Evolutionary conservation across 2,888 invertebrate species (phyloP).

Genomic region (Gerris lacustris): DNA sequence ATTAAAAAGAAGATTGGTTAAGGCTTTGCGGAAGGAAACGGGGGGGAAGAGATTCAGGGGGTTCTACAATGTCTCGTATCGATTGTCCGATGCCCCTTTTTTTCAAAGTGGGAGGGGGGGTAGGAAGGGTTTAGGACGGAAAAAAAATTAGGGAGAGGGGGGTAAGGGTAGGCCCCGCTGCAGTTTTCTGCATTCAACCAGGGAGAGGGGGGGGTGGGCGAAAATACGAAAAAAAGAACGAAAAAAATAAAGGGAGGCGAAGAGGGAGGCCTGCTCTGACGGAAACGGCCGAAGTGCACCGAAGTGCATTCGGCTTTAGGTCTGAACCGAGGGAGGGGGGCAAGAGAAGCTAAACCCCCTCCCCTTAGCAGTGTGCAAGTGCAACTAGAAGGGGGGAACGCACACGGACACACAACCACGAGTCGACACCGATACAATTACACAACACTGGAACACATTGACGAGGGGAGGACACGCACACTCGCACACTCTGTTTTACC

Average conservation of each 20-base stretch:
- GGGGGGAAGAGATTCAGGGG: no score
- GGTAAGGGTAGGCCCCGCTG: not conserved
- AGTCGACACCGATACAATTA: not conserved
- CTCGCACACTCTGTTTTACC: not conserved
- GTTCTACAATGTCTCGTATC: conserved; percentile 3
- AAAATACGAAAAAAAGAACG: not conserved
- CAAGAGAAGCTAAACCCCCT: not conserved
- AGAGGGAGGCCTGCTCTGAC: not conserved
- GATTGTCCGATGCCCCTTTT: conserved; percentile 3
- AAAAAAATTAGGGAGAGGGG: not conserved
- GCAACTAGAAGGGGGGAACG: not conserved
- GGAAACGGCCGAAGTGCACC: conserved; percentile 2
- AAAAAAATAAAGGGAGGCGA: not conserved
- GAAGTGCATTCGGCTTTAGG: conserved; percentile 2
- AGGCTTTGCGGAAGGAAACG: no score
- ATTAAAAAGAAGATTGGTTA: no score
- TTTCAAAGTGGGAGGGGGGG: not conserved
- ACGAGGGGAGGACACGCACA: no score
- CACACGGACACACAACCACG: not conserved
- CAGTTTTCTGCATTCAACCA: not conserved
- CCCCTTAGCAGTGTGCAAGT: not conserved
- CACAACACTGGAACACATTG: no score
- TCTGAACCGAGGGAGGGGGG: not conserved
- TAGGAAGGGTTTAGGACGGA: not conserved
- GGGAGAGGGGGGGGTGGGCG: not conserved